phyloP scores from a whole-genome alignment of 1,140 invertebrate species.

The Drosophila rufa region DNA sequence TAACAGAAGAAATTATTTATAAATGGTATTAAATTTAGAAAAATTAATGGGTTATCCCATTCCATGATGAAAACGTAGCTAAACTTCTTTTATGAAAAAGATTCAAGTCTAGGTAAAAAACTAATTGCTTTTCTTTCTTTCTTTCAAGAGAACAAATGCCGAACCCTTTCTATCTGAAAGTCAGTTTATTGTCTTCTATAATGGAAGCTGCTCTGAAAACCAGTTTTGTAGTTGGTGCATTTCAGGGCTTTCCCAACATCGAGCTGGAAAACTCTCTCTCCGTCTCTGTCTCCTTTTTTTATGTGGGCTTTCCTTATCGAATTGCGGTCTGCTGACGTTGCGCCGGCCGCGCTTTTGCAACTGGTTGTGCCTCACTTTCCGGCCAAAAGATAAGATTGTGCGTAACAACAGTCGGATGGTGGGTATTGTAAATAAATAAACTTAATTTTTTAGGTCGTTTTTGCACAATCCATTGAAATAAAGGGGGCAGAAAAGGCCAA shows the following conservation, averaged over 20 bases:
- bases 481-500: constrained; percentile 18
- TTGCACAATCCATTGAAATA: constrained; percentile 61
- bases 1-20: not conserved
- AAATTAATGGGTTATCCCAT: too few relatives aligned
- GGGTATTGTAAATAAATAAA: constrained; percentile 70
- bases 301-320: constrained; percentile 25
- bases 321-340: constrained; percentile 58
- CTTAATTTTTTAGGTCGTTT: constrained; percentile 65
- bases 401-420: constrained; percentile 36
- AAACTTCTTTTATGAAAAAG: not conserved
- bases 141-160: not conserved
- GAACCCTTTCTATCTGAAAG: constrained; percentile 8
- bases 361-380: constrained; percentile 56
- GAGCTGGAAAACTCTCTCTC: constrained; percentile 21
- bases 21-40: not conserved
- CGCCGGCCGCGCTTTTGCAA: constrained; percentile 47
- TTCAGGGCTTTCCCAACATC: constrained; percentile 13
- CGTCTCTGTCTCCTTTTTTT: constrained; percentile 2
- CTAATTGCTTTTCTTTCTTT: constrained; percentile 3
- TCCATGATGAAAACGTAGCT: too few relatives aligned
- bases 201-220: constrained; percentile 5
- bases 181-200: not conserved
- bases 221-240: constrained; percentile 6
- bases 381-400: constrained; percentile 64
- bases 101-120: not conserved